Evolutionary conservation across 2,113 vertebrate species (phyloP), one percentile per base, ranked within the genome.

Genomic region (Embiotoca jacksoni): DNA sequence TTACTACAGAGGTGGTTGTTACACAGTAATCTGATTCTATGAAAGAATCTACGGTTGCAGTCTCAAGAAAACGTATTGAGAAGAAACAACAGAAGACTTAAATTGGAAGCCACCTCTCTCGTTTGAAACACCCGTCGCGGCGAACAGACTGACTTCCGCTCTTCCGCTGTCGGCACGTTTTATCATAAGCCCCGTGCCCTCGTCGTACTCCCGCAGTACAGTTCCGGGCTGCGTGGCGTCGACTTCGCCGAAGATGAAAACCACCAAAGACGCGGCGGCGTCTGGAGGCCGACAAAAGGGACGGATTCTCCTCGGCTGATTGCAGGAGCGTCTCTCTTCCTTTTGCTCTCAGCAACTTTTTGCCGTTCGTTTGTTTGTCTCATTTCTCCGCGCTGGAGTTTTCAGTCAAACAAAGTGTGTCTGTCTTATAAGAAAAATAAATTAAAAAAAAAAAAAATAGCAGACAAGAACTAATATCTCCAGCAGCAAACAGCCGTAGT

Each of bases 391-490:
- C 57, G 36, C 36, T 30, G 72, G 63, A 32, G 44, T 79, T 80
- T 85, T 58, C 36, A 52, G 57, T 56, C 30, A 33, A 64, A 64
- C 30, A 33, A 64, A 64, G 52, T 32, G 63, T 69, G 64, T 83
- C 61, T 69, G 2, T 78, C 33, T 63, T 61, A 31, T 53, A 30
- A 36, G 37, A 66, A 59, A 52, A 60, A 14, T 23, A 3, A 59
- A 46, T 7, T 7, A 6, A 7, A 5, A 8, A 39, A 66, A 58
- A 56, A 74, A 69, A 66, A 75, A 46, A 65, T 72, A 73, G 7
- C 54, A 63, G 77, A 36, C 72, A 53, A 83, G 76, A 78, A 70
- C 56, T 83, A 85, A 87, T 87, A 86, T 81, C 77, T 84, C 47
- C 68, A 71, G 39, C 49, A 10, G 79, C 69, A 83, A 87, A 80